Base-by-base conservation (phyloP, 92 coral and sea anemone genomes). In the Pocillopora grandis region DNA sequence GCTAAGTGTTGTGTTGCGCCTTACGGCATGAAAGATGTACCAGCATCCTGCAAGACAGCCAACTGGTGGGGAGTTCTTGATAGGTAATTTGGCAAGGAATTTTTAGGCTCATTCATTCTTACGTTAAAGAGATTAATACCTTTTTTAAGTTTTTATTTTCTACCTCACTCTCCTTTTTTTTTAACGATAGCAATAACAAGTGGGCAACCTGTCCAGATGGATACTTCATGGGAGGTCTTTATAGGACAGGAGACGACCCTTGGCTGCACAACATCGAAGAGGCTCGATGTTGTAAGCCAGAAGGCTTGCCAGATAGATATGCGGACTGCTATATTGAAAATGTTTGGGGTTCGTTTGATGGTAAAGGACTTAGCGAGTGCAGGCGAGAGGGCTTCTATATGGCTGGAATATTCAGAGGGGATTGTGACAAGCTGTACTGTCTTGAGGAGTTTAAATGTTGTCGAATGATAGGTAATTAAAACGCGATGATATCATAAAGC, bases 251-350 rank as follows among this genome's bases (percentile, higher is more conserved):
- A 19, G 79, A 71, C n/a, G 56, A 60, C 8, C 8, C 52, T 42
- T 70, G 76, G 75, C 77, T 91, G 52, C 80, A 81, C 59, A 58
- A 85, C 86, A 85, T 91, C 58, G 94, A 91, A 55, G 77, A 88
- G 42, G 94, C 91, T 18, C 76, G 77, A 42, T 91, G 94, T 79
- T 91, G 94, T 55, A 88, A 88, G 61, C 94, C 94, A 60, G 86
- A 84, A 48, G 77, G 36, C 18, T 88, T 79, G 61, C 92, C 94
- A 0, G 70, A 88, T 80, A 73, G 84, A 66, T 85, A 80, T 62
- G 90, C 88, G 9, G 21, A 72, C 65, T 89, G 92, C 66, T 89
- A 85, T 59, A 33, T 55, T 3, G 78, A 89, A 36, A 59, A 86
- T 58, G 82, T 90, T 5, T 42, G 61, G 56, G 27, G 27, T 31